Evolutionary conservation across 2,113 vertebrate species (phyloP).

Genomic region (Mixornis gularis): DNA sequence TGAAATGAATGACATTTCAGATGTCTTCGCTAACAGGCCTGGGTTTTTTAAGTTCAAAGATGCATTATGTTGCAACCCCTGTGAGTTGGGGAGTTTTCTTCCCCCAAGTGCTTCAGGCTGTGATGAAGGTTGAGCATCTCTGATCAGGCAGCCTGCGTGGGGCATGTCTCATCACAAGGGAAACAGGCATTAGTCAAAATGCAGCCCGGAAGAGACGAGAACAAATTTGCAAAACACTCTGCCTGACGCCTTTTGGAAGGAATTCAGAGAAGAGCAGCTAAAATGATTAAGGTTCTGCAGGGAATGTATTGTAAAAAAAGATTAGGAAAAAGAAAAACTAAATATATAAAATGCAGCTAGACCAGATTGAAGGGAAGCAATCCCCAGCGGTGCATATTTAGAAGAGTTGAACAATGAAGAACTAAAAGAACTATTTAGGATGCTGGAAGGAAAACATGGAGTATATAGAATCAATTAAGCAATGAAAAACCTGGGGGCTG

Average conservation of each 20-base stretch:
- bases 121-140: background rate
- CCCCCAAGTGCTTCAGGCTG: background rate
- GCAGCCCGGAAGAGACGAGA: background rate
- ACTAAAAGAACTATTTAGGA: background rate
- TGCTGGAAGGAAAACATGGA: background rate
- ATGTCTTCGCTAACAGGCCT: background rate
- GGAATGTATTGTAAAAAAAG: slow-evolving; percentile 32
- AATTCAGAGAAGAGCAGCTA: slow-evolving; percentile 42
- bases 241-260: background rate
- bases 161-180: background rate
- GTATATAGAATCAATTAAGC: background rate
- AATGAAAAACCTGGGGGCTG: background rate
- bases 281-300: slow-evolving; percentile 40
- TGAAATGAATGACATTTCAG: slow-evolving; percentile 45
- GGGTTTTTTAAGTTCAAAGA: background rate
- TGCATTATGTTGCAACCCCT: fast-evolving
- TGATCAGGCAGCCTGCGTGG: background rate
- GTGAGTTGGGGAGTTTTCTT: background rate
- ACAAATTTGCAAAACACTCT: slow-evolving; percentile 13
- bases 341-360: slow-evolving; percentile 22
- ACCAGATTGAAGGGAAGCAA: background rate
- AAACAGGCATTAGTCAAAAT: slow-evolving; percentile 1
- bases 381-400: background rate
- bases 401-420: background rate
- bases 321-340: slow-evolving; percentile 25